Evolutionary conservation across 2,797 vertebrate genomes (phyloP), one percentile per base, ranked within the genome.

Genomic region (Cuniculus paca): DNA sequence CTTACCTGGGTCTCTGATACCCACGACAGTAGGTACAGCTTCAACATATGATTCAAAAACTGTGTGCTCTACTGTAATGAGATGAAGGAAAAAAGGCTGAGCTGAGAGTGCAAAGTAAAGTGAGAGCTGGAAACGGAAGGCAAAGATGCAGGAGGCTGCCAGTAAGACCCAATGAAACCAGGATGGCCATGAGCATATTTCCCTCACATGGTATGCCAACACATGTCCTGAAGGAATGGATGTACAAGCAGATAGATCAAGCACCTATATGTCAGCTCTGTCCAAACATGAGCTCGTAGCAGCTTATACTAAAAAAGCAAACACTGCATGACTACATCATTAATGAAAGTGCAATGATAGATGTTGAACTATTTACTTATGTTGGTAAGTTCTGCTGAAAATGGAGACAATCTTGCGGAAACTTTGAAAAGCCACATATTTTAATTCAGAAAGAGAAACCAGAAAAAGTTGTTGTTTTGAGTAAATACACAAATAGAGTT

Each of bases 401-500:
- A 60, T 24, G 42, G 88, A 90, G 75, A 56, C 0, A 1, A n/a
- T 10, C 50, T 50, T 80, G 34, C 12, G 42, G 50, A 54, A 95
- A 93, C 48, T 94, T 82, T 77, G 90, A 82, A 65, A 94, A 75
- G 65, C 42, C 24, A 94, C 14, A 14, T 28, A 63, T 48, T 72
- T 82, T 48, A 75, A 65, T 81, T 78, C 3, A 82, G 79, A 92
- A 90, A 50, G 0, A 20, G 7, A 28, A 5, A 36, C 0, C 22
- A 36, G 60, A 36, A 17, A 48, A 74, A 14, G 1, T 22, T 65
- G 79, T 58, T 52, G 16, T 60, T 88, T 92, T 63, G 63, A 91
- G 36, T 90, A 78, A 77, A 91, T 13, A 61, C 28, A 31, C 17
- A 86, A 52, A 82, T 2, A 74, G 70, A 85, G 72, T 74, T 88